These are phyloP conservation scores for Scomber scombrus DNA, from an alignment of 2,113 vertebrate species.

Conservation along the genomic window DNA sequence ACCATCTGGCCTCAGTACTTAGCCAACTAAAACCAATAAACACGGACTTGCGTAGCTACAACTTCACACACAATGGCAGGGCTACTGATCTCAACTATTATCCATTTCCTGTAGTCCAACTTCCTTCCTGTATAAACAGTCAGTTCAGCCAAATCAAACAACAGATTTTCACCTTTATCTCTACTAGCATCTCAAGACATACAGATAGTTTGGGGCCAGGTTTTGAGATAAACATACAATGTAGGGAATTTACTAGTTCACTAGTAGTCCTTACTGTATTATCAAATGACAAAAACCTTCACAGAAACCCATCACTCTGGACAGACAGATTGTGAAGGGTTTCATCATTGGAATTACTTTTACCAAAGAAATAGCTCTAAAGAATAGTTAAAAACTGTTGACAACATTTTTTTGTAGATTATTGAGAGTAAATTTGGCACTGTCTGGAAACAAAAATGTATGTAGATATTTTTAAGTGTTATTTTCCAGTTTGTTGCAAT, in stretches of 20 bases:
- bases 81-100: background rate
- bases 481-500: too few relatives aligned
- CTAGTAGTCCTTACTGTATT: background rate
- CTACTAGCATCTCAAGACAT: background rate
- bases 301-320: background rate
- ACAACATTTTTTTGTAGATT: background rate
- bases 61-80: constrained; percentile 13
- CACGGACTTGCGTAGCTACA: constrained; percentile 1
- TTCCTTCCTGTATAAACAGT: background rate
- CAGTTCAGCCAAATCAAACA: background rate
- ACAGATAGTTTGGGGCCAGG: background rate
- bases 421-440: background rate
- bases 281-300: background rate
- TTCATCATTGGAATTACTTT: background rate
- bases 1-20: constrained; percentile 10
- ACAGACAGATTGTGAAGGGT: too few relatives aligned
- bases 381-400: background rate
- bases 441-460: background rate
- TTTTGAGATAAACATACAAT: too few relatives aligned
- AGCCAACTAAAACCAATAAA: constrained; percentile 38
- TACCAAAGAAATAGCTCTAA: background rate
- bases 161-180: background rate
- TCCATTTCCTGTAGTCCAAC: background rate
- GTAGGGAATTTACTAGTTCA: background rate
- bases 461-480: too few relatives aligned